Conservation (phyloP, 2,797 vertebrate genomes). For the Muraenolepis orangiensis region DNA sequence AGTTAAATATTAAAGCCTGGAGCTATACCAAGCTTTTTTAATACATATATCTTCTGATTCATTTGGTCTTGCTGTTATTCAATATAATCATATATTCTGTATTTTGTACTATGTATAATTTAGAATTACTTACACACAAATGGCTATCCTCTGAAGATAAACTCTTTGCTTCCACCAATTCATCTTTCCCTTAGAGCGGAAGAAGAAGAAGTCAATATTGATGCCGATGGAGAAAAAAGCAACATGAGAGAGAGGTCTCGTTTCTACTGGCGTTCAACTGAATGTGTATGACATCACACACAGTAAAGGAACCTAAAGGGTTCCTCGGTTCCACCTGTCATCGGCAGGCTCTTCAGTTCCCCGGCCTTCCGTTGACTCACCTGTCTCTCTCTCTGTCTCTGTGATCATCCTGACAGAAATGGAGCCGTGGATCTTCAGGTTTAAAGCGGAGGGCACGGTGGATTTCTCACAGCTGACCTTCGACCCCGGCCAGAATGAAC, state of each 20-base stretch:
- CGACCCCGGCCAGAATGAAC: slow-evolving; percentile 93
- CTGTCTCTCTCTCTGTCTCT: slow-evolving; percentile 36
- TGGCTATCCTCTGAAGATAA: background rate
- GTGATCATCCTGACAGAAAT: slow-evolving; percentile 82
- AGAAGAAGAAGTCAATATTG: background rate
- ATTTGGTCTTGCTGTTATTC: background rate
- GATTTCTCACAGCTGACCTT: slow-evolving; percentile 97
- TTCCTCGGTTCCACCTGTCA: no score
- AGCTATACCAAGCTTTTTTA: background rate
- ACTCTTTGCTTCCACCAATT: background rate
- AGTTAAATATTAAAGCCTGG: background rate
- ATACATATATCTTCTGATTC: background rate
- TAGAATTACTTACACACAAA: no score
- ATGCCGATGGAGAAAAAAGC: background rate
- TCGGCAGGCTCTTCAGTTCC: no score
- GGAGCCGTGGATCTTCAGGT: slow-evolving; percentile 90
- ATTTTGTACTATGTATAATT: background rate
- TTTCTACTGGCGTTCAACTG: background rate
- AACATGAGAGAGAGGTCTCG: background rate
- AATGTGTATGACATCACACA: background rate
- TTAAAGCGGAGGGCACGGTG: slow-evolving; percentile 89
- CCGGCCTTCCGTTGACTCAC: background rate
- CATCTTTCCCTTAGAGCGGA: no score
- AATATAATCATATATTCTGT: background rate
- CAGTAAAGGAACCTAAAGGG: background rate